Evolutionary conservation across 2,113 vertebrate species (phyloP).

Genomic region (Sminthopsis crassicaudata): DNA sequence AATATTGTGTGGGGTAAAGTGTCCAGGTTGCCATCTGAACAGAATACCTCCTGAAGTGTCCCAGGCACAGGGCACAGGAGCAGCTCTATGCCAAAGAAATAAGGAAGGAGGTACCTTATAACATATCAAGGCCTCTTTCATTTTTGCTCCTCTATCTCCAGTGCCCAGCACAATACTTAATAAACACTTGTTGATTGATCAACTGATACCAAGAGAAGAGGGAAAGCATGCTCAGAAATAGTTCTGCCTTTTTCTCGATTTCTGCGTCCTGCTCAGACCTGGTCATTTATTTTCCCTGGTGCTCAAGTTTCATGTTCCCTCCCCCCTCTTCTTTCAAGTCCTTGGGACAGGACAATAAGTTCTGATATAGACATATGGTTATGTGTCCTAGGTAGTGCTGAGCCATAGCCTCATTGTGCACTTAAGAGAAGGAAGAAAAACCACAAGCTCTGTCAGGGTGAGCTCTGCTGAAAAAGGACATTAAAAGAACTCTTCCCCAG

Average conservation of each 20-base stretch:
- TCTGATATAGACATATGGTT: neutral
- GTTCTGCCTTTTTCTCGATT: neutral
- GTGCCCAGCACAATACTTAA: neutral
- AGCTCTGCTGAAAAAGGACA: neutral
- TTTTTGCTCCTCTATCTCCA: neutral
- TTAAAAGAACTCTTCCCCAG: neutral
- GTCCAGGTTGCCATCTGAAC: neutral
- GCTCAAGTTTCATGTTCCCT: slow-evolving; percentile 55
- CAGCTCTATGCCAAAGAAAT: slow-evolving; percentile 42
- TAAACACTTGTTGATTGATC: neutral
- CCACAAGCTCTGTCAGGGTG: neutral
- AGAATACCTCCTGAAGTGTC: neutral
- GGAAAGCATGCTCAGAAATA: slow-evolving; percentile 40
- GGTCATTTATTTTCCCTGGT: neutral
- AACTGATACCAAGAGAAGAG: neutral
- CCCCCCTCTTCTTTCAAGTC: neutral
- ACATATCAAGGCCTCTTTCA: neutral
- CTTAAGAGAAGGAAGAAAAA: neutral
- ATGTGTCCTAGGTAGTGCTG: neutral
- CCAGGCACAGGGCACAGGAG: slow-evolving; percentile 20
- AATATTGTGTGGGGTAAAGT: neutral
- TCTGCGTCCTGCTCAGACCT: slow-evolving; percentile 21
- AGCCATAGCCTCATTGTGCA: neutral
- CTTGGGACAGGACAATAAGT: neutral
- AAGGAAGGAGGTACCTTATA: slow-evolving; percentile 51